Conservation (phyloP, 2,888 invertebrate genomes). For the Acholoe squamosa region DNA sequence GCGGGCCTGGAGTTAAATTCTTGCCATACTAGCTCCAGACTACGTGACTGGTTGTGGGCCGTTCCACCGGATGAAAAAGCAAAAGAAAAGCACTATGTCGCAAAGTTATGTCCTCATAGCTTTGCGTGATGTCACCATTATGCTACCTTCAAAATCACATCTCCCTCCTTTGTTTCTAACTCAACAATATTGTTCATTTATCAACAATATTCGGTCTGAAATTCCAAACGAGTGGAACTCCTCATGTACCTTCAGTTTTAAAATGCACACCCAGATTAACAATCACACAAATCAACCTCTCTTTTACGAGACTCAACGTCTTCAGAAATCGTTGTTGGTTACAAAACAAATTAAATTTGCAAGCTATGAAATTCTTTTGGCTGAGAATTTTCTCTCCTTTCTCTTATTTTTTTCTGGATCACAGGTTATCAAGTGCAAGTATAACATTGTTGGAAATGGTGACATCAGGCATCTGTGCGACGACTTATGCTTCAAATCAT, state of each 20-base stretch:
- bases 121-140: slow-evolving; percentile 49
- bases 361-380: background rate
- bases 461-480: slow-evolving; percentile 82
- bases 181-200: background rate
- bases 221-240: background rate
- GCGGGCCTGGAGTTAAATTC: background rate
- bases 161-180: background rate
- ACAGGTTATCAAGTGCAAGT: slow-evolving; percentile 82
- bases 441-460: slow-evolving; percentile 82
- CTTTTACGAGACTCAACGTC: background rate
- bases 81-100: slow-evolving; percentile 27
- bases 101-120: slow-evolving; percentile 25
- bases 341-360: background rate
- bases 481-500: slow-evolving; percentile 81
- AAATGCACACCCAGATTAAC: background rate
- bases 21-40: background rate
- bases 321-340: background rate
- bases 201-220: background rate
- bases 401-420: slow-evolving; percentile 57
- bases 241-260: background rate
- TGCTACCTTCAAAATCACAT: background rate
- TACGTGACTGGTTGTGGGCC: slow-evolving; percentile 3
- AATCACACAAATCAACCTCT: background rate
- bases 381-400: slow-evolving; percentile 59
- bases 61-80: background rate